Conservation (phyloP, 2,888 invertebrate genomes). For the Merodon equestris region DNA sequence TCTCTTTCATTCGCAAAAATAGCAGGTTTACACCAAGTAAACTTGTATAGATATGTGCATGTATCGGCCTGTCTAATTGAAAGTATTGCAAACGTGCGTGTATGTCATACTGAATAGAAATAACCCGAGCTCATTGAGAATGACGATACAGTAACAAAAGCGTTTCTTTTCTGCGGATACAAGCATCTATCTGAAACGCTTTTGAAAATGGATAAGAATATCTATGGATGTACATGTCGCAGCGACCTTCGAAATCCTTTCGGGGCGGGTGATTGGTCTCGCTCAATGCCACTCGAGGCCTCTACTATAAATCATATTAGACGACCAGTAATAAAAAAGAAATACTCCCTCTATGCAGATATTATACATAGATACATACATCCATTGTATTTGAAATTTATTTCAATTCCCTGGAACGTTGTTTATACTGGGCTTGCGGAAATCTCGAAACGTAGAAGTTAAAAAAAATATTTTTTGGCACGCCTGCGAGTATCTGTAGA, state of each 20-base stretch:
- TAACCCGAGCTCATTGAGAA: slow-evolving; percentile 60
- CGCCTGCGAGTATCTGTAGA: slow-evolving; percentile 30
- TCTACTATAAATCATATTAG: slow-evolving; percentile 16
- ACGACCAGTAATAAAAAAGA: too few relatives aligned
- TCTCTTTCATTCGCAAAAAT: slow-evolving; percentile 25
- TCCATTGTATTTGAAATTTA: slow-evolving; percentile 10
- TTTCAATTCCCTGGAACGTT: slow-evolving; percentile 20
- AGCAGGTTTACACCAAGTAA: slow-evolving; percentile 22
- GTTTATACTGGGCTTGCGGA: slow-evolving; percentile 57
- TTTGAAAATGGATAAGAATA: slow-evolving; percentile 6
- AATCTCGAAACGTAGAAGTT: slow-evolving; percentile 24
- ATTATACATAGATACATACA: too few relatives aligned
- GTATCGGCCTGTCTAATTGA: too few relatives aligned
- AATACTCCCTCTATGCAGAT: too few relatives aligned
- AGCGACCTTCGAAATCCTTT: slow-evolving; percentile 45
- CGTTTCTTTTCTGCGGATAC: neutral
- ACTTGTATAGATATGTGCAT: too few relatives aligned
- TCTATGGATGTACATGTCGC: slow-evolving; percentile 11
- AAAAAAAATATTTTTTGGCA: slow-evolving; percentile 41
- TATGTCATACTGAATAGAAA: slow-evolving; percentile 46
- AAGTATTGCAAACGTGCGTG: slow-evolving; percentile 13
- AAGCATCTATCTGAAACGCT: neutral
- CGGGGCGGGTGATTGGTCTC: slow-evolving; percentile 24
- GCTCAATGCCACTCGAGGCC: slow-evolving; percentile 16
- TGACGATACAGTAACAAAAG: slow-evolving; percentile 1